Evolutionary conservation across 2,888 invertebrate species (phyloP).

Genomic region (Drosophila limbata): DNA sequence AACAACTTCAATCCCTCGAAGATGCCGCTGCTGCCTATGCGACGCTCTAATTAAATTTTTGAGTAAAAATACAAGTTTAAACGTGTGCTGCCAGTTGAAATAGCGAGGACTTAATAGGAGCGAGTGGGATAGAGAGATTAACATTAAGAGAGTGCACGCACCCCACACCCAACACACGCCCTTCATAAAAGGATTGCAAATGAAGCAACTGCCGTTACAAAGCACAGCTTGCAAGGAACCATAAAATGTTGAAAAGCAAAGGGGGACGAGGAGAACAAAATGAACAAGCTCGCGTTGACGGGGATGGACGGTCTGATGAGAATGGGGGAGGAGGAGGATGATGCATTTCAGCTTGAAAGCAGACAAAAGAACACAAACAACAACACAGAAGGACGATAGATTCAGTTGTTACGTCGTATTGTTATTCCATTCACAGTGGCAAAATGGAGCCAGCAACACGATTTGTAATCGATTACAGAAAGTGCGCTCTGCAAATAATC

Average conservation of each 20-base stretch:
- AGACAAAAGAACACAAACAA: conserved; percentile 47
- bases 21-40: conserved; percentile 18
- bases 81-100: conserved; percentile 42
- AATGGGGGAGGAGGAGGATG: conserved; percentile 13
- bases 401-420: conserved; percentile 10
- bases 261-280: conserved; percentile 29
- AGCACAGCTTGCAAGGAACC: conserved; percentile 35
- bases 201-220: conserved; percentile 60
- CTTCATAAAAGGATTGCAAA: conserved; percentile 44
- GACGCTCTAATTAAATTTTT: conserved; percentile 65
- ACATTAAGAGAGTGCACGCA: conserved; percentile 20
- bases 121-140: conserved; percentile 13
- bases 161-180: conserved; percentile 16
- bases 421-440: conserved; percentile 3
- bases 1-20: conserved; percentile 31
- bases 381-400: conserved; percentile 30
- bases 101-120: neutral
- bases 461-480: conserved; percentile 44
- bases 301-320: conserved; percentile 34
- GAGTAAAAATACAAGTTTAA: conserved; percentile 38
- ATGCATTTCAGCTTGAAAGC: conserved; percentile 44
- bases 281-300: conserved; percentile 31
- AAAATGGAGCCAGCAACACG: conserved; percentile 26
- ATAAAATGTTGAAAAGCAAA: conserved; percentile 42
- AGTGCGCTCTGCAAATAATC: conserved; percentile 34